Base-by-base conservation (phyloP, 2,797 vertebrate genomes). In the Sebastes oblongus region DNA sequence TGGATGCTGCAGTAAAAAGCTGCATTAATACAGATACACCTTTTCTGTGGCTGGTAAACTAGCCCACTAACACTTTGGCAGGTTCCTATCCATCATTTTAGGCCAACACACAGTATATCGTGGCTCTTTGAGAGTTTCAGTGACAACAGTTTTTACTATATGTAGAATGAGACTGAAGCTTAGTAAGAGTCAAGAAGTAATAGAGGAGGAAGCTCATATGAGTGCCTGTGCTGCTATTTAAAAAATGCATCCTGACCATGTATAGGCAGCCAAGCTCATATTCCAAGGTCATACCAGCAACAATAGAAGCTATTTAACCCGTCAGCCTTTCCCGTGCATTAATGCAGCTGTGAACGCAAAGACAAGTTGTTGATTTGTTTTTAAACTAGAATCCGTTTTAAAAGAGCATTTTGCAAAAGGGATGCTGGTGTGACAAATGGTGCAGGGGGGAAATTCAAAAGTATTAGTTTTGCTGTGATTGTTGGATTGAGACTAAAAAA, bases 231-330 rank as follows among this genome's bases (percentile, higher is more conserved):
- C 5, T 39, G 20, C 65, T 71, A 52, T 86, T 77, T 79, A 16
- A 84, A 84, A 83, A 68, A 78, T 58, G 16, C 25, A 59, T 56
- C 70, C 13, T 29, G 25, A 9, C 16, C 22, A 25, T 4, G 18
- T 59, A 24, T 30, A 25, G 2, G 29, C 66, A 42, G 60, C 29
- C 50, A 2, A 39, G 64, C 52, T 87, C 62, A 59, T 66, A 6
- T 77, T 86, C 20, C 72, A 72, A 80, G 66, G 81, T 67, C 77
- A 69, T 3, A 52, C 4, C 0, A 34, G 50, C 32, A 29, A 29
- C 50, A 55, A 36, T 52, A 22, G 66, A 74, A 60, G 74, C 24
- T 24, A 7, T 55, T 64, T 22, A 20, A 10, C 0, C 6, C 2
- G 8, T 1, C 24, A 8, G 62, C 5, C 11, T 29, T 50, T 52